These are phyloP conservation scores for Babylonia areolata DNA, from an alignment of 1,140 invertebrate species.

Conservation along the genomic window DNA sequence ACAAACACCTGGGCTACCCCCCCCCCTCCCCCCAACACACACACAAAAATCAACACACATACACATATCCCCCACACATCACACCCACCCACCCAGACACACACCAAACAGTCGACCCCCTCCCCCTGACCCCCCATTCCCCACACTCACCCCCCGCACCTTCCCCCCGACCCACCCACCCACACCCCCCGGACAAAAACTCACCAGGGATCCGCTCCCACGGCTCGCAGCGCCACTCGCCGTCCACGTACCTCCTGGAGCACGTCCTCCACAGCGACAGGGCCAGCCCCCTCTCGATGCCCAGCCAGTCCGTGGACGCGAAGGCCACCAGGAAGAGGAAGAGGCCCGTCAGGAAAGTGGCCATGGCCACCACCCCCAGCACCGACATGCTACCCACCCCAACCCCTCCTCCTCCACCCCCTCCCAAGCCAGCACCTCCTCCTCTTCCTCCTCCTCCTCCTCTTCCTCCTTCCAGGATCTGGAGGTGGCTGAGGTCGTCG, in stretches of 20 bases:
- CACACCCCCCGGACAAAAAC: background rate
- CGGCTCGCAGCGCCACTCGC: slow-evolving; percentile 45
- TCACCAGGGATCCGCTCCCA: slow-evolving; percentile 50
- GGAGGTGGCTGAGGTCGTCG: background rate
- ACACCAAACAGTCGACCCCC: too few species aligned
- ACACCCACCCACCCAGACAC: too few species aligned
- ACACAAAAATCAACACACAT: too few species aligned
- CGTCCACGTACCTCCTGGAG: slow-evolving; percentile 35
- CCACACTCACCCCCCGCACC: too few species aligned
- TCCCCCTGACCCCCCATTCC: too few species aligned
- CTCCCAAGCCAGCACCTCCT: background rate
- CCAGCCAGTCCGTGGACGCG: slow-evolving; percentile 51
- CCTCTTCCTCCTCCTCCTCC: background rate
- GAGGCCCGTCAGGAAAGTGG: slow-evolving; percentile 48
- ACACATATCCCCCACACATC: too few species aligned
- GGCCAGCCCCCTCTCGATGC: slow-evolving; percentile 47
- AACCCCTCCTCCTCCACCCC: background rate
- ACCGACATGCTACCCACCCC: slow-evolving; percentile 37
- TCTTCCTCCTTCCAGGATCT: background rate
- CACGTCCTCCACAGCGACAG: slow-evolving; percentile 49
- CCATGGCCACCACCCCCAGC: slow-evolving; percentile 41
- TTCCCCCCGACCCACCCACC: slow-evolving; percentile 17
- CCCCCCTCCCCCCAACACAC: too few species aligned
- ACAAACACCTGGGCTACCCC: too few species aligned
- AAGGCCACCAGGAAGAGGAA: slow-evolving; percentile 49